Evolutionary conservation across 2,888 invertebrate genomes (phyloP).

Genomic region (Tanypteryx hageni): DNA sequence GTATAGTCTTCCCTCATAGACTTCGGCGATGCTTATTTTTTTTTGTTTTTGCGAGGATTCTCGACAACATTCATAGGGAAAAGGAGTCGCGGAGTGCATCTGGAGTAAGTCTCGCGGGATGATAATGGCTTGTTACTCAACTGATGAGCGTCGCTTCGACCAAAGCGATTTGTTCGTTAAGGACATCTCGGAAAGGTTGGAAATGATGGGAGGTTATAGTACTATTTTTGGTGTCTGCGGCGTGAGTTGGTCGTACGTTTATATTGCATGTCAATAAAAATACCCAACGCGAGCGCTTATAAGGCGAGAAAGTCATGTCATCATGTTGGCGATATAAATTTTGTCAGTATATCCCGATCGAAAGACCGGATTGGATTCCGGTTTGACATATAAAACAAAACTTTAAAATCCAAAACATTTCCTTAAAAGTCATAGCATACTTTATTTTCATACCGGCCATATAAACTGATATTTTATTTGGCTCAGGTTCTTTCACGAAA

Average conservation of each 20-base stretch:
- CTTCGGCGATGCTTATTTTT: background rate
- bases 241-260: constrained; percentile 5
- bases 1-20: background rate
- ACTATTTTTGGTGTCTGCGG: constrained; percentile 6
- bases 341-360: no score
- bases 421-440: no score
- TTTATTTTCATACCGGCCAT: no score
- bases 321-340: background rate
- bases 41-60: background rate
- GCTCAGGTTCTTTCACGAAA: no score
- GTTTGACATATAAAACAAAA: background rate
- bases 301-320: background rate
- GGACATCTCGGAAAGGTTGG: background rate
- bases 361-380: no score
- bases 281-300: background rate
- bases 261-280: constrained; percentile 1
- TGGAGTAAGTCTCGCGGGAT: background rate
- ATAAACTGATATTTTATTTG: no score
- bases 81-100: background rate
- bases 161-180: background rate
- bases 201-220: background rate
- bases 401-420: no score
- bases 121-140: background rate
- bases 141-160: background rate
- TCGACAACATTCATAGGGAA: background rate